These are phyloP conservation scores for Porites lobata DNA, from an alignment of 92 coral and sea anemone genomes.

Conservation along the genomic window DNA sequence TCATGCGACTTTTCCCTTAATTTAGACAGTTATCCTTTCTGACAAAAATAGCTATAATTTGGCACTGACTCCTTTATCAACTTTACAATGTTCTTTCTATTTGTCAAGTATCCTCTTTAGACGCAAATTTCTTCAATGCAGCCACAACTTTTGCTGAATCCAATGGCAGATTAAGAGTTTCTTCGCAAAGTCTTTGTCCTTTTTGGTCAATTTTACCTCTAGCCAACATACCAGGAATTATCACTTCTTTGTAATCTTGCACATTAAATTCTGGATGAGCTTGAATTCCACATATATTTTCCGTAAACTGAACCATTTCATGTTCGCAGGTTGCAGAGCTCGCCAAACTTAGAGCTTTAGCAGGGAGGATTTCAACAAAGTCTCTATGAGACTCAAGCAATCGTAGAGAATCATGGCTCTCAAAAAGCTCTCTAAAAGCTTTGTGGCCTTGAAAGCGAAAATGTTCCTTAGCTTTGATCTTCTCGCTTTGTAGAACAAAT, in stretches of 20 bases:
- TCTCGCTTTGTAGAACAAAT: constrained; percentile 62
- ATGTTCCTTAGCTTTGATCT: constrained; percentile 33
- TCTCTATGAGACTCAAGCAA: constrained; percentile 58
- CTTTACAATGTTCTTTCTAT: not conserved
- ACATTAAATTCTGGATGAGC: constrained; percentile 78
- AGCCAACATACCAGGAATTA: constrained; percentile 52
- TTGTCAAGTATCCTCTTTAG: constrained; percentile 12
- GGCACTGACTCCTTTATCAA: too few relatives aligned
- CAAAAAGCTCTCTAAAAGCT: constrained; percentile 17
- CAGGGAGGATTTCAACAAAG: constrained; percentile 60
- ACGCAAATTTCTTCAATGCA: constrained; percentile 38
- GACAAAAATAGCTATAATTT: too few relatives aligned
- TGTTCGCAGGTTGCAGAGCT: constrained; percentile 73
- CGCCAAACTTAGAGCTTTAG: constrained; percentile 66
- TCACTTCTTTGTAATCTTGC: constrained; percentile 55
- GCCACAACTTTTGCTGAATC: constrained; percentile 42
- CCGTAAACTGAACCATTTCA: constrained; percentile 70
- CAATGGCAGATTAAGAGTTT: constrained; percentile 31
- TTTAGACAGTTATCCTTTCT: too few relatives aligned
- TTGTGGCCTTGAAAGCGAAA: constrained; percentile 4
- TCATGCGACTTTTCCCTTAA: too few relatives aligned
- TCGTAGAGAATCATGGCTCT: constrained; percentile 17
- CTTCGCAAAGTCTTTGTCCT: constrained; percentile 4
- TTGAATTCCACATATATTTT: constrained; percentile 73
- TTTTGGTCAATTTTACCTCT: constrained; percentile 20